phyloP scores from a whole-genome alignment of 1,140 invertebrate species.

The Lepidurus apus region DNA sequence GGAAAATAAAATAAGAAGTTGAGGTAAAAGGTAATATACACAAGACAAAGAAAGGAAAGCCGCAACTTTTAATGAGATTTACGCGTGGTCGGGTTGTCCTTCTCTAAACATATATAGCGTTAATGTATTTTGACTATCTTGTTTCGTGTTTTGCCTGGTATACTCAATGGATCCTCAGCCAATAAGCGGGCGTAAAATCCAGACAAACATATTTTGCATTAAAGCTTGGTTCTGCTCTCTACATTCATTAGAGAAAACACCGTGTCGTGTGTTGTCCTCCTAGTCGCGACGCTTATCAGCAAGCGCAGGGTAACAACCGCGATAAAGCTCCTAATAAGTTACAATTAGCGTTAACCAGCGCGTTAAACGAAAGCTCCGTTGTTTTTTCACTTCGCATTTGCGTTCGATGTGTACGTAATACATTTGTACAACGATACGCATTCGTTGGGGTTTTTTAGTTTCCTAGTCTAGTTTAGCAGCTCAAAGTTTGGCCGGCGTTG shows the following conservation, averaged over 20 bases:
- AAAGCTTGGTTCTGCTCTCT: background rate
- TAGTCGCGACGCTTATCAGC: background rate
- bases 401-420: no score
- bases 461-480: no score
- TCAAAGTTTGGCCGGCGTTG: no score
- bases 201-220: background rate
- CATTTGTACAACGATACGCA: no score
- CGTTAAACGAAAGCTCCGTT: no score
- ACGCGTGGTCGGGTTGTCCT: background rate
- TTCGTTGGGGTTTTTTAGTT: no score
- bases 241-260: slow-evolving; percentile 1
- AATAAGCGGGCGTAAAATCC: background rate
- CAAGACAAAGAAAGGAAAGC: background rate
- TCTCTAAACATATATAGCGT: background rate
- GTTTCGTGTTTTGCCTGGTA: background rate
- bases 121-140: background rate
- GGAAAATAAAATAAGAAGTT: background rate
- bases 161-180: background rate
- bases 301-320: background rate
- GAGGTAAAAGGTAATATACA: background rate
- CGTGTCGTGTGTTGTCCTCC: background rate
- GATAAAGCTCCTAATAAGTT: background rate
- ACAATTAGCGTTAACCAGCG: background rate
- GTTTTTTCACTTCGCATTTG: no score
- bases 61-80: background rate